phyloP scores from a whole-genome alignment of 1,140 invertebrate genomes.

The Triops cancriformis region DNA sequence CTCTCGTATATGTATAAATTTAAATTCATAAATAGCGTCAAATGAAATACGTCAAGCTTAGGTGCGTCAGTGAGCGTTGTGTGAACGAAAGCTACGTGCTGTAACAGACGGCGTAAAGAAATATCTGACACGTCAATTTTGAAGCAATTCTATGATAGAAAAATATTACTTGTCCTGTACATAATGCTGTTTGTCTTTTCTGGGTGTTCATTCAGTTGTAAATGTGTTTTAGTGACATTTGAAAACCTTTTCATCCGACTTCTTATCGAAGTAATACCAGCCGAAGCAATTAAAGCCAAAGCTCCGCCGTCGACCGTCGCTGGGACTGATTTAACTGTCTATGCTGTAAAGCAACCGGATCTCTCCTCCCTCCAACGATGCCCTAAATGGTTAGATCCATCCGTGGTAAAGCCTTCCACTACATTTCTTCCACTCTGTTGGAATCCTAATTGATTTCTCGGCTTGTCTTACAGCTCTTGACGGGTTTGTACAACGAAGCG shows the following conservation, averaged over 20 bases:
- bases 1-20: too few species aligned
- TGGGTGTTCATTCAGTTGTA: too few species aligned
- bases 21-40: too few species aligned
- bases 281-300: not conserved
- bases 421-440: not conserved
- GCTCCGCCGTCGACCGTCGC: not conserved
- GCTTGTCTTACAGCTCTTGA: not conserved
- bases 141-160: too few species aligned
- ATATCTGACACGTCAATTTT: too few species aligned
- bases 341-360: not conserved
- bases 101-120: too few species aligned
- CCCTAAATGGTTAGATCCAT: not conserved
- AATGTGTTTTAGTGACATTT: not conserved
- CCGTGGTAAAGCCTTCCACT: not conserved
- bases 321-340: not conserved
- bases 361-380: not conserved
- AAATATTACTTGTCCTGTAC: too few species aligned
- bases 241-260: not conserved
- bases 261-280: not conserved
- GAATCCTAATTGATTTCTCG: not conserved
- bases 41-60: too few species aligned
- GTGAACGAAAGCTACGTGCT: too few species aligned
- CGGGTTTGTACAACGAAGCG: not conserved
- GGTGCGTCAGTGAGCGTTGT: too few species aligned
- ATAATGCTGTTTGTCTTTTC: too few species aligned